phyloP scores from a whole-genome alignment of 2,888 invertebrate genomes.

The Crocallis elinguaria region DNA sequence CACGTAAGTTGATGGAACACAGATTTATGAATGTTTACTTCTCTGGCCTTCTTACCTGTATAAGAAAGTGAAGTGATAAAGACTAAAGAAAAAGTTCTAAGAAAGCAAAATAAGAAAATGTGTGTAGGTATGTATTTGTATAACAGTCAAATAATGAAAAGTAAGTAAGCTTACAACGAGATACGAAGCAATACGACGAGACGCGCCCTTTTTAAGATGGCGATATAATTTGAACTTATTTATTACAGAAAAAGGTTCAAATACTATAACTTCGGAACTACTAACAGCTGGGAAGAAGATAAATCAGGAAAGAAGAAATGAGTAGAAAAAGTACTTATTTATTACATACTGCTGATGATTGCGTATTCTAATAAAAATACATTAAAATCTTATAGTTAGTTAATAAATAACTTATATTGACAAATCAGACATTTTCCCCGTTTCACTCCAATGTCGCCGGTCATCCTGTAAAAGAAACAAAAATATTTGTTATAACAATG shows the following conservation, averaged over 20 bases:
- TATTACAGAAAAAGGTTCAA: too few species aligned
- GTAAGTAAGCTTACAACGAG: too few species aligned
- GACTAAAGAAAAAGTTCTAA: not conserved
- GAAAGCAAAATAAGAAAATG: not conserved
- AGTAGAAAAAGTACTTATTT: constrained; percentile 5
- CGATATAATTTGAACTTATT: too few species aligned
- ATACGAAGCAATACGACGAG: too few species aligned
- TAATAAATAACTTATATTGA: constrained; percentile 8
- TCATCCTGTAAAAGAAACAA: constrained; percentile 13
- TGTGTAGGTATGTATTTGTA: too few species aligned
- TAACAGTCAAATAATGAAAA: too few species aligned
- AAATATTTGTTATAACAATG: not conserved
- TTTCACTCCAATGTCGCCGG: not conserved
- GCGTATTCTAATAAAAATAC: not conserved
- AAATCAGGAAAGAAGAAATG: not conserved
- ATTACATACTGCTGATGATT: constrained; percentile 4
- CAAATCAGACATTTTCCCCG: not conserved
- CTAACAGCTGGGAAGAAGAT: not conserved
- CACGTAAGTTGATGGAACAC: not conserved
- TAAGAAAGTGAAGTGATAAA: not conserved
- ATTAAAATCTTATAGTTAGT: not conserved
- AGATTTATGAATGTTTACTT: not conserved
- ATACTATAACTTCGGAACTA: too few species aligned
- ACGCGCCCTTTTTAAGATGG: too few species aligned
- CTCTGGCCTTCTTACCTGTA: not conserved